phyloP scores from a whole-genome alignment of 2,888 invertebrate genomes.

The Deilephila elpenor region DNA sequence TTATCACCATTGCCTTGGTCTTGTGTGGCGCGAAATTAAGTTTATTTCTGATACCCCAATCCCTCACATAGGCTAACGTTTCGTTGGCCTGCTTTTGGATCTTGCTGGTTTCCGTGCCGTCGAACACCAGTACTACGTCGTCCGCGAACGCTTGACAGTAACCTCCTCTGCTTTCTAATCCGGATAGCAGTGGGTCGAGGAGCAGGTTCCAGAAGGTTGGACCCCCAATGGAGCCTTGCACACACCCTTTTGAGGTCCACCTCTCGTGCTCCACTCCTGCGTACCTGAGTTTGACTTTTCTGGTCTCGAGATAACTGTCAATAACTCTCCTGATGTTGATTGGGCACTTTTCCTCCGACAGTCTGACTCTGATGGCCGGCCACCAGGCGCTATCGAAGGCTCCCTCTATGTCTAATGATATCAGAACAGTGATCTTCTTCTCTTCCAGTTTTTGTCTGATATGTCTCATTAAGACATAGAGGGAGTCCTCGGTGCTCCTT shows the following conservation, averaged over 20 bases:
- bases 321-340: conserved; percentile 21
- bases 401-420: conserved; percentile 34
- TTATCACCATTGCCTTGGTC: too few species aligned
- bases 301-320: conserved; percentile 29
- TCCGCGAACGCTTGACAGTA: too few species aligned
- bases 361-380: conserved; percentile 28
- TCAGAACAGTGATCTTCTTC: too few species aligned
- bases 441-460: too few species aligned
- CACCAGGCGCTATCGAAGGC: conserved; percentile 35
- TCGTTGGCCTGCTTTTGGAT: too few species aligned
- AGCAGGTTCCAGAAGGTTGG: conserved; percentile 39
- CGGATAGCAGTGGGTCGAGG: conserved; percentile 36
- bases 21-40: too few species aligned
- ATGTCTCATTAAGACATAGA: too few species aligned
- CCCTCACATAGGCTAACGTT: too few species aligned
- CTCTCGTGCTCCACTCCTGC: not conserved
- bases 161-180: not conserved
- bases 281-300: not conserved
- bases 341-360: conserved; percentile 30
- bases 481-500: conserved; percentile 13
- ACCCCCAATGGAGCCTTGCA: conserved; percentile 31
- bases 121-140: too few species aligned
- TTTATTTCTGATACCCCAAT: too few species aligned
- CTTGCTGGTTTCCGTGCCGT: too few species aligned
- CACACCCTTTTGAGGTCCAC: conserved; percentile 27